Evolutionary conservation across 2,797 vertebrate genomes (phyloP).

Genomic region (Chiroxiphia lanceolata): DNA sequence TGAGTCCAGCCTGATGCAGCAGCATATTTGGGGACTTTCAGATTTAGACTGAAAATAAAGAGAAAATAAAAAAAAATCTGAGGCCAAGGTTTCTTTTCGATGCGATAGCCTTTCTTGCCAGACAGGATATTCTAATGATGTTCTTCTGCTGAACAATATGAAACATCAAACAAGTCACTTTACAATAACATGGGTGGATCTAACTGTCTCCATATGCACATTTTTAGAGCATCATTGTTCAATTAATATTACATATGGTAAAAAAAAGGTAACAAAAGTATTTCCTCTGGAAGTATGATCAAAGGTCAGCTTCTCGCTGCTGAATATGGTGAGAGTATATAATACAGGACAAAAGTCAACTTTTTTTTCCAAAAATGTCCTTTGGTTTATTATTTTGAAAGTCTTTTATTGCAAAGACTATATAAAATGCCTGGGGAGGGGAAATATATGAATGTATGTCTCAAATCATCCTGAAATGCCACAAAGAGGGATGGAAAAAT

Average conservation of each 20-base stretch:
- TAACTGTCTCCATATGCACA: conserved; percentile 56
- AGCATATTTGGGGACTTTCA: not conserved
- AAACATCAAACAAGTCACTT: conserved; percentile 32
- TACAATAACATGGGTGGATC: conserved; percentile 48
- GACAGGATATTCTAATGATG: conserved; percentile 56
- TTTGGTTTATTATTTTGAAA: conserved; percentile 4
- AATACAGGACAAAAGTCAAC: conserved; percentile 18
- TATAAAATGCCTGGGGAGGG: not conserved
- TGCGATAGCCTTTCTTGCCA: conserved; percentile 17
- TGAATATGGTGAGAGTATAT: conserved; percentile 8
- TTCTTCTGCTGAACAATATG: conserved; percentile 37
- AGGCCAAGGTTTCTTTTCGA: conserved; percentile 13
- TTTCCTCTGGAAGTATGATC: conserved; percentile 53
- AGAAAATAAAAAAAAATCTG: not conserved
- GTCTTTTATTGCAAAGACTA: conserved; percentile 20
- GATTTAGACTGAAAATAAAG: not conserved
- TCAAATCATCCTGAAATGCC: not conserved
- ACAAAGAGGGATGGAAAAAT: not conserved
- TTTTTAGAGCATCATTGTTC: conserved; percentile 59
- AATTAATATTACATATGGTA: conserved; percentile 51
- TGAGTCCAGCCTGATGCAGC: not conserved
- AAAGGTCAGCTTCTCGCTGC: conserved; percentile 30
- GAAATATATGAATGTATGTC: not conserved
- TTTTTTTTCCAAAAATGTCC: conserved; percentile 27
- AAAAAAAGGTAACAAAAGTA: conserved; percentile 14